Evolutionary conservation across 2,797 vertebrate genomes (phyloP), one percentile per base, ranked within the genome.

Genomic region (Gila robusta): DNA sequence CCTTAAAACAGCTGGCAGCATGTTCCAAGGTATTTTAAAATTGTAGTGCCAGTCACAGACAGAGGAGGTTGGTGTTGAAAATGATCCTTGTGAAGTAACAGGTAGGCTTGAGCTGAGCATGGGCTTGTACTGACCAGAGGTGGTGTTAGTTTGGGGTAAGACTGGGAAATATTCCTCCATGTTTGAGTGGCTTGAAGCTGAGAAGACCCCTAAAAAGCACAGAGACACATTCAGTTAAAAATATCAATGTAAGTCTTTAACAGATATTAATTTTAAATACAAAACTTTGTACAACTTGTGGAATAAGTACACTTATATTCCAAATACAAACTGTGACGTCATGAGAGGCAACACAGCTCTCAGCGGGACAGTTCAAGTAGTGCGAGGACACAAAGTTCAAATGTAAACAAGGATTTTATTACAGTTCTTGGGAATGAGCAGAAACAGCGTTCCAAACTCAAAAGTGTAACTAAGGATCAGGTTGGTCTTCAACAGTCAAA

Each of bases 21-120:
- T 82, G 23, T 82, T 72, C 32, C 67, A 82, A 54, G 67, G 49
- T 4, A 82, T 39, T 69, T 39, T 41, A 26, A 39, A 39, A 70
- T 56, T 28, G 6, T 54, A 82, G 67, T 12, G 32, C 80, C 47
- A 82, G 21, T 21, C 67, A 39, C 74, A 66, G 62, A 74, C 14
- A n/a, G 44, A 74, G 72, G 72, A 52, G 26, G 7, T 52, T 1
- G 3, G 12, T 17, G 23, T 28, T 52, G 26, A 26, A 28, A 49
- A 17, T 19, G 72, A 52, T 26, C n/a, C 7, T 52, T 32, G 72
- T 17, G 72, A 49, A 74, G 44, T 74, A 74, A 17, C 12, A 49
- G 44, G 26, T 49, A 16, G 62, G 26, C 62, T 66, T 28, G 62
- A 66, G 26, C 44, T 52, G 62, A 66, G 26, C 44, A 52, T 74